phyloP scores from a whole-genome alignment of 2,797 vertebrate genomes.

The Potorous gilbertii region DNA sequence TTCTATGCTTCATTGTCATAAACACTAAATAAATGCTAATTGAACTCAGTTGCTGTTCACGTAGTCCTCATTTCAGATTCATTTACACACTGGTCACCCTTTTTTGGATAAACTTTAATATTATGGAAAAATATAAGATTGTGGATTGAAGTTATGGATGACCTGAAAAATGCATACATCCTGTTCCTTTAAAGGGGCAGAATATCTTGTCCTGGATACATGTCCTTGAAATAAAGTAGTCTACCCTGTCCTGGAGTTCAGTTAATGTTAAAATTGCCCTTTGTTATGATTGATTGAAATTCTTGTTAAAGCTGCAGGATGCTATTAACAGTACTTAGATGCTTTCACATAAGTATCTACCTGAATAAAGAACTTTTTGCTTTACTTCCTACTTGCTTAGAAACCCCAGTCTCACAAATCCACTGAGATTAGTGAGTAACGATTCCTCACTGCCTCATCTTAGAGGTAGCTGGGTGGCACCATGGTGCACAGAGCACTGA shows the following conservation, averaged over 20 bases:
- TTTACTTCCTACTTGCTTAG: neutral
- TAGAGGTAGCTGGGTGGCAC: neutral
- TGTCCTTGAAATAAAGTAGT: neutral
- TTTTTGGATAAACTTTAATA: neutral
- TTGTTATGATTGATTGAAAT: neutral
- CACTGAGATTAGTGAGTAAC: neutral
- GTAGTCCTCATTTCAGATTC: neutral
- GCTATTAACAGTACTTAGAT: neutral
- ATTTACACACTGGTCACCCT: neutral
- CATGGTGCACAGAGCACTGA: neutral
- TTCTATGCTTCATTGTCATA: neutral
- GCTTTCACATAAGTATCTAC: too few relatives aligned
- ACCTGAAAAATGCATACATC: neutral
- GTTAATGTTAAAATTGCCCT: neutral
- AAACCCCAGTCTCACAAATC: neutral
- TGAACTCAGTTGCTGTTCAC: neutral
- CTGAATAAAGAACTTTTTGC: neutral
- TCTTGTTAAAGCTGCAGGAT: neutral
- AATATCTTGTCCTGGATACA: neutral
- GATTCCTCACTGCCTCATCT: neutral
- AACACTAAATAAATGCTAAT: neutral
- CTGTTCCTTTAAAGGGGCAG: neutral
- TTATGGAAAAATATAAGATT: neutral
- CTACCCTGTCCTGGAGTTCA: neutral
- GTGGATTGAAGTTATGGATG: neutral